A percentile compares a stretch with the other conserved stretches of the same genome.
Evolutionary conservation across 2,113 vertebrate species (phyloP).

Genomic region (Charina bottae): DNA sequence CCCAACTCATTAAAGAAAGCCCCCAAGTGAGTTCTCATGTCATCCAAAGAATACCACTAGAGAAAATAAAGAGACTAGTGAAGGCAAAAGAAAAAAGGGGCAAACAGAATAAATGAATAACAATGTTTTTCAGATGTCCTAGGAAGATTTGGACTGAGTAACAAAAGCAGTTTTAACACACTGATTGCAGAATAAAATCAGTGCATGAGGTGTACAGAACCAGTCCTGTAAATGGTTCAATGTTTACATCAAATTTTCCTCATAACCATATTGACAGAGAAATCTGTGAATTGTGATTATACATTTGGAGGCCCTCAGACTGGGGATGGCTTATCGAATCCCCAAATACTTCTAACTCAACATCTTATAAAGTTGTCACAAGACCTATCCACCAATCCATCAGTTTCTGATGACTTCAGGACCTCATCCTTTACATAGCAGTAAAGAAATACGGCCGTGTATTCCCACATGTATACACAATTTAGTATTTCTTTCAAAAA

Average conservation of each 20-base stretch:
- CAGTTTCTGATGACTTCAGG: not conserved
- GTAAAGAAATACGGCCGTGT: not conserved
- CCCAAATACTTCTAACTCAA: not conserved
- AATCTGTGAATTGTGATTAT: not conserved
- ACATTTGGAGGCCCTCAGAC: not conserved
- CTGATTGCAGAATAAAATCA: not conserved
- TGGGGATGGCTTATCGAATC: not conserved
- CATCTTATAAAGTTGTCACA: not conserved
- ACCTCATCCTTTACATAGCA: not conserved
- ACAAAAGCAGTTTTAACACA: not conserved
- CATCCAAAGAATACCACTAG: slow-evolving; percentile 20
- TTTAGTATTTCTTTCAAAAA: not conserved
- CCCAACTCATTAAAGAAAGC: not conserved
- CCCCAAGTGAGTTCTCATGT: not conserved
- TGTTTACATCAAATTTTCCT: not conserved
- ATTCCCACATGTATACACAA: not conserved
- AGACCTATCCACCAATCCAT: not conserved
- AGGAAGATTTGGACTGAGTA: not conserved
- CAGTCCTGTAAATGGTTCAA: not conserved
- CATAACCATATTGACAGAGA: not conserved
- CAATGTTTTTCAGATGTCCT: slow-evolving; percentile 14
- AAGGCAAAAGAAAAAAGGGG: slow-evolving; percentile 49
- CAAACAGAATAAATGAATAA: slow-evolving; percentile 31
- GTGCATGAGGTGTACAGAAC: not conserved
- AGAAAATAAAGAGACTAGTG: slow-evolving; percentile 17